Conservation (phyloP, 2,888 invertebrate genomes). For the Tiphia femorata region DNA sequence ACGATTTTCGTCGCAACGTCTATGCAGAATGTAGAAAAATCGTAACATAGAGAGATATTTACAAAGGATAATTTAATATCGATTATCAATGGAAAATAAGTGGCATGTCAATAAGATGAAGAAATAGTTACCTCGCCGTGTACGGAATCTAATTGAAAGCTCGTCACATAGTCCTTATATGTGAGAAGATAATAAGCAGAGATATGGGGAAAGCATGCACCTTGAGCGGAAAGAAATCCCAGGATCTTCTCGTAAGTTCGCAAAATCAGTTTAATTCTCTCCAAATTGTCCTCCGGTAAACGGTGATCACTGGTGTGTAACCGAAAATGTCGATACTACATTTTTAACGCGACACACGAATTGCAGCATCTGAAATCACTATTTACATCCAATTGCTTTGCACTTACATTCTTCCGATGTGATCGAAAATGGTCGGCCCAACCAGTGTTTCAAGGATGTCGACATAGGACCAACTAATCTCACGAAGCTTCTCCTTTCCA, state of each 20-base stretch:
- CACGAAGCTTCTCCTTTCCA: not conserved
- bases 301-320: conserved; percentile 16
- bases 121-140: not conserved
- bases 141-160: not conserved
- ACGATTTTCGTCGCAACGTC: not conserved
- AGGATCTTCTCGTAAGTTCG: conserved; percentile 61
- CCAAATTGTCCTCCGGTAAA: conserved; percentile 41
- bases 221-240: conserved; percentile 58
- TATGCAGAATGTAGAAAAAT: not conserved
- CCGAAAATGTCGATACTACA: too few relatives aligned
- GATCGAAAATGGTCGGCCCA: conserved; percentile 12
- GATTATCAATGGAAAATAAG: not conserved
- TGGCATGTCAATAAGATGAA: not conserved
- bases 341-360: too few relatives aligned
- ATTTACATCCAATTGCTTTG: too few relatives aligned
- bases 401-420: too few relatives aligned
- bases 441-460: conserved; percentile 17
- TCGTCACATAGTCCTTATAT: conserved; percentile 63
- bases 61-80: not conserved
- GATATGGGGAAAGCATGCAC: conserved; percentile 66
- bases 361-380: too few relatives aligned
- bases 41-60: not conserved
- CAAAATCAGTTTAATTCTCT: conserved; percentile 52
- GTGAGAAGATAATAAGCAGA: conserved; percentile 64
- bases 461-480: conserved; percentile 14